phyloP scores from a whole-genome alignment of 2,888 invertebrate genomes.

The Temnothorax rugatulus region DNA sequence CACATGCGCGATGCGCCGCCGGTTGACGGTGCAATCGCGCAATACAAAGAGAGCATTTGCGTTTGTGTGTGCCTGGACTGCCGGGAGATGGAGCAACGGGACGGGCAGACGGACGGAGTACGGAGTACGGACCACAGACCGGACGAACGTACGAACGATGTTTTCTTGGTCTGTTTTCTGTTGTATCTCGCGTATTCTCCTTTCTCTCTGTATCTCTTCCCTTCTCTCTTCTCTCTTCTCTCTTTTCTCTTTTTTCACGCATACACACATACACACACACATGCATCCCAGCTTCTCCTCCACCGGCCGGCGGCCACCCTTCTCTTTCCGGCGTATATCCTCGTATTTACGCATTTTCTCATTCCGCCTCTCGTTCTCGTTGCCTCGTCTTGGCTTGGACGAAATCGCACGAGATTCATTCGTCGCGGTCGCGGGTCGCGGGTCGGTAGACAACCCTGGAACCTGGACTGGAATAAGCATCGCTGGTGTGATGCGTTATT shows the following conservation, averaged over 20 bases:
- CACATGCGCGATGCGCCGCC: conserved; percentile 1
- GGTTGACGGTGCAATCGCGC: not conserved
- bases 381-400: conserved; percentile 63
- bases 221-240: not conserved
- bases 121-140: not conserved
- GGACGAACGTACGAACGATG: not conserved
- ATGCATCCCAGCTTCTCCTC: not conserved
- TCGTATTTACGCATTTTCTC: conserved; percentile 71
- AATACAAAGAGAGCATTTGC: not conserved
- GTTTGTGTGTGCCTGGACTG: not conserved
- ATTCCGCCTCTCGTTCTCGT: conserved; percentile 44
- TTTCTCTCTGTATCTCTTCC: not conserved
- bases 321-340: not conserved
- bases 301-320: not conserved
- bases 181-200: conserved; percentile 5
- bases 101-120: not conserved
- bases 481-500: not conserved
- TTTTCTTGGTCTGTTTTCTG: conserved; percentile 20
- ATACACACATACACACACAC: conserved; percentile 20
- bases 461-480: conserved; percentile 54
- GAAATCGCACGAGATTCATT: conserved; percentile 62
- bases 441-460: conserved; percentile 29
- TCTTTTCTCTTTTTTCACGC: not conserved
- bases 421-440: not conserved
- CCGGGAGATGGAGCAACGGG: conserved; percentile 53